Evolutionary conservation across 2,888 invertebrate genomes (phyloP), one percentile per base, ranked within the genome.

Genomic region (Tillus elongatus): DNA sequence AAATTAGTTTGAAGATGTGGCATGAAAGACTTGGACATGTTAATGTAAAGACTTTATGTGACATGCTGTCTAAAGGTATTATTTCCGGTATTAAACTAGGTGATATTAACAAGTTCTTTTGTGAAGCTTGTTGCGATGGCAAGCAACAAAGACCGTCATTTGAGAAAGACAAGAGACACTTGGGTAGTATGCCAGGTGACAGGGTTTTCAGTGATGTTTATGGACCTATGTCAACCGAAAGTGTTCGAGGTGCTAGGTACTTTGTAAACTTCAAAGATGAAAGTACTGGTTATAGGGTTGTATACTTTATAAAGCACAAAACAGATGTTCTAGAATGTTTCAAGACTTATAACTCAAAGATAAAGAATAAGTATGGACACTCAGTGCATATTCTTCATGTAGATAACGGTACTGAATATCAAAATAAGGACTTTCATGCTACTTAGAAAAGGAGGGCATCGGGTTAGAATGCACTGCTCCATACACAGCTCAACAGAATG

Each of bases 81-180:
- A n/a, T 36, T 15, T 24, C 33, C 9, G 33, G 36, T 9, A 26
- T 36, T 11, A 24, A 28, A 15, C 11, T 36, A 3, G 10, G 30
- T 35, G 14, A 40, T 13, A 28, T 15, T 9, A 31, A 6, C 33
- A 41, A 33, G 4, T 41, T 51, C 8, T 43, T 45, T 15, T 51
- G 50, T 38, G 42, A 43, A 30, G 12, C 39, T 0, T 51, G 48
- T 28, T 28, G 38, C 4, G 31, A 38, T 15, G 47, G 44, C 4
- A 51, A 49, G 29, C 37, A 43, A 1, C 45, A 47, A 15, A 29
- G 35, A 13, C 19, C 37, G 4, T 27, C 42, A 10, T 50, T 39
- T 16, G 15, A 41, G 16, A 37, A 32, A 32, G 31, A 10, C 13
- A 8, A 31, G 3, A n/a, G n/a, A n/a, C 16, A 19, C n/a, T 6